Percentiles rank a stretch among this genome's conserved stretches.
Evolutionary conservation across 2,797 vertebrate species (phyloP).

Genomic region (Sebastes hopkinsi): DNA sequence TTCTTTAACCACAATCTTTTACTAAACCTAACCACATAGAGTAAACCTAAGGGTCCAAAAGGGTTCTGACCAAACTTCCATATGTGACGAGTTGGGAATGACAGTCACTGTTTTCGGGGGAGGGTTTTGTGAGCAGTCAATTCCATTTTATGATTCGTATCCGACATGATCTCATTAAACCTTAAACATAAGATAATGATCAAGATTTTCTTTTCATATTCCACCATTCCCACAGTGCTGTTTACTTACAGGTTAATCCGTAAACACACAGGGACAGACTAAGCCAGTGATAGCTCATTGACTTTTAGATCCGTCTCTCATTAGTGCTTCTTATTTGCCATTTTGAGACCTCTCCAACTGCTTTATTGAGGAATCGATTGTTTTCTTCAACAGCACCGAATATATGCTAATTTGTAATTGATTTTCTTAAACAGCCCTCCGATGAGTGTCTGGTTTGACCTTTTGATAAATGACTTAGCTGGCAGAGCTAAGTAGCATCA

Average conservation of each 20-base stretch:
- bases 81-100: too few relatives aligned
- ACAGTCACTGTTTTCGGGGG: too few relatives aligned
- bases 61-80: too few relatives aligned
- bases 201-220: not conserved
- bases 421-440: constrained; percentile 35
- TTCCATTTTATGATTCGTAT: not conserved
- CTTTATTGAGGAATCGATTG: constrained; percentile 40
- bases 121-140: not conserved
- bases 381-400: constrained; percentile 36
- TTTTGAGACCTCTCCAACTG: constrained; percentile 36
- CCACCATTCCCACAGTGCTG: not conserved
- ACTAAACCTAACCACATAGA: too few relatives aligned
- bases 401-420: constrained; percentile 55
- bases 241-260: constrained; percentile 17
- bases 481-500: constrained; percentile 29
- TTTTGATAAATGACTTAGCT: constrained; percentile 40
- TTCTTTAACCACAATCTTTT: too few relatives aligned
- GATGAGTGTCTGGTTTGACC: constrained; percentile 43
- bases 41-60: too few relatives aligned
- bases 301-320: constrained; percentile 55
- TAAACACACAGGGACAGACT: constrained; percentile 1
- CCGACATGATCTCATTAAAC: not conserved
- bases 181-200: not conserved
- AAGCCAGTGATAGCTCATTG: constrained; percentile 31
- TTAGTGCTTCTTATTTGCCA: constrained; percentile 38